phyloP scores from a whole-genome alignment of 2,797 vertebrate genomes.

The Poeciliopsis turneri region DNA sequence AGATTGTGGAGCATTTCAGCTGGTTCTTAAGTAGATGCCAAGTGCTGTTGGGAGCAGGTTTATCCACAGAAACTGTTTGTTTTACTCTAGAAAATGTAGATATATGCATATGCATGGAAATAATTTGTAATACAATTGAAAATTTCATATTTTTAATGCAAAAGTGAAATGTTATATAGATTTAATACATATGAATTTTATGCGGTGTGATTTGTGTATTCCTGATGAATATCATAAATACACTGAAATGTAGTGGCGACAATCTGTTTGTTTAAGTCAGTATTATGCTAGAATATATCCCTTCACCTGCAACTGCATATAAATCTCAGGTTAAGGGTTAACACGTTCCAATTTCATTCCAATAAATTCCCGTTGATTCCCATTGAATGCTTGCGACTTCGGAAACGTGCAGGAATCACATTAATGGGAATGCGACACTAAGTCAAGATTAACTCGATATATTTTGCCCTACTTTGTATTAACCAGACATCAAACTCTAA shows the following conservation, averaged over 20 bases:
- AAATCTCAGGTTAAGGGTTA: neutral
- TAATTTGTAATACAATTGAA: neutral
- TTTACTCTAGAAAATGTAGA: neutral
- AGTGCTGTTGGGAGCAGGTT: neutral
- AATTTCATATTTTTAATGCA: neutral
- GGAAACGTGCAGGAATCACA: neutral
- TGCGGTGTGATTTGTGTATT: neutral
- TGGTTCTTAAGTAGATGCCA: neutral
- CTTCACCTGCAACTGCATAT: neutral
- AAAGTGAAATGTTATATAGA: neutral
- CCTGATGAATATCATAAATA: neutral
- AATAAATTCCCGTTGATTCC: neutral
- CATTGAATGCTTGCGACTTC: neutral
- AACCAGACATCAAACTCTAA: constrained; percentile 51
- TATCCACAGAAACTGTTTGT: neutral
- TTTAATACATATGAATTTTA: neutral
- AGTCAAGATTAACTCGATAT: neutral
- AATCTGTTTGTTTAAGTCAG: neutral
- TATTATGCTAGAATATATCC: neutral
- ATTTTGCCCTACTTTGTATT: neutral
- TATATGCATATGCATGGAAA: neutral
- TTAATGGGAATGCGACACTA: neutral
- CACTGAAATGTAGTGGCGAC: neutral
- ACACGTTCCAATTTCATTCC: neutral
- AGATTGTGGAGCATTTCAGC: neutral